These are phyloP conservation scores for Trichonephila clavata DNA, from an alignment of 1,140 invertebrate species.

Conservation along the genomic window DNA sequence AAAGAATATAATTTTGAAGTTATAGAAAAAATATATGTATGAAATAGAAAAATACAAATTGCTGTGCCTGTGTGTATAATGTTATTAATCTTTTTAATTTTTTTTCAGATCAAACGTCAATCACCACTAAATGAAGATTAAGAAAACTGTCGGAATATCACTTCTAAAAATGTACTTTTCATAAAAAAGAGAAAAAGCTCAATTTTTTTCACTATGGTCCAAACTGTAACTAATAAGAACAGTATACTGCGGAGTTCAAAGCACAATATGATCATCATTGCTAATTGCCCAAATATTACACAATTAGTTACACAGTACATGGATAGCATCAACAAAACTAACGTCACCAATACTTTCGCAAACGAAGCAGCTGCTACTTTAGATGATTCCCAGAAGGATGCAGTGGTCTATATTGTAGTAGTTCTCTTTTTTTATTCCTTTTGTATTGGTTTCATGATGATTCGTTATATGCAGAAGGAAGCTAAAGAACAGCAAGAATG, in stretches of 20 bases:
- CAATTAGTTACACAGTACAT: slow-evolving; percentile 51
- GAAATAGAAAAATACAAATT: not conserved
- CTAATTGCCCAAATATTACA: slow-evolving; percentile 57
- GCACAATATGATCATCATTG: slow-evolving; percentile 44
- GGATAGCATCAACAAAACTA: not conserved
- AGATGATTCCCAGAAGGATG: slow-evolving; percentile 76
- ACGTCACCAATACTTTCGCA: not conserved
- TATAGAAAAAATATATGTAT: not conserved
- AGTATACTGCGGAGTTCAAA: not conserved
- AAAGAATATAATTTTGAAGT: not conserved
- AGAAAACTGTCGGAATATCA: no score
- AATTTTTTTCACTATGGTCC: slow-evolving; percentile 16
- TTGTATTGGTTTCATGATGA: slow-evolving; percentile 79
- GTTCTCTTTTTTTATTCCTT: slow-evolving; percentile 79
- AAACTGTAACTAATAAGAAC: slow-evolving; percentile 12
- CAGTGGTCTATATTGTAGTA: slow-evolving; percentile 79
- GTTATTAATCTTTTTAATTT: not conserved
- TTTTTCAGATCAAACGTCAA: not conserved
- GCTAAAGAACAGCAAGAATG: slow-evolving; percentile 78
- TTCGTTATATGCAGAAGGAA: slow-evolving; percentile 79
- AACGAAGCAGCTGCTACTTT: not conserved
- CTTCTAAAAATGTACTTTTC: no score
- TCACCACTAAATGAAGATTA: not conserved
- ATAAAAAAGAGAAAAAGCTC: no score
- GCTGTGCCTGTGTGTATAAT: not conserved